Percentiles rank a stretch among this genome's conserved stretches.
These are phyloP conservation scores for Pipistrellus pipistrellus DNA, from an alignment of 2,797 vertebrate genomes.

Conservation along the genomic window DNA sequence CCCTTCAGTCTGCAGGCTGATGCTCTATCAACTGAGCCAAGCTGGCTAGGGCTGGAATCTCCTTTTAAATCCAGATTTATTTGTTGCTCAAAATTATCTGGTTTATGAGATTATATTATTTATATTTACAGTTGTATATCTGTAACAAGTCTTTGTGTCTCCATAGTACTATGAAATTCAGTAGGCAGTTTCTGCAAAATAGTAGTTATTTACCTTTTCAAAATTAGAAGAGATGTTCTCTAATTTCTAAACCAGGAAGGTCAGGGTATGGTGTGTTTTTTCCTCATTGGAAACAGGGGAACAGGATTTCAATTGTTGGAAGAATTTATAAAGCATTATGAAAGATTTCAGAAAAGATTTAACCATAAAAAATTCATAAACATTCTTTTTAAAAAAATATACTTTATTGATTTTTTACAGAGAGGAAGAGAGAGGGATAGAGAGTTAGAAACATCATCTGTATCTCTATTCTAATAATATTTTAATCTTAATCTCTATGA, in stretches of 20 bases:
- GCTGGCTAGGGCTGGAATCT: neutral
- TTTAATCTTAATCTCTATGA: constrained; percentile 2
- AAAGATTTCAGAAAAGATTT: constrained; percentile 47
- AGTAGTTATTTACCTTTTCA: constrained; percentile 11
- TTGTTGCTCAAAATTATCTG: constrained; percentile 53
- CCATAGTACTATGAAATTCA: neutral
- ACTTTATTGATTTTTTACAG: too few relatives aligned
- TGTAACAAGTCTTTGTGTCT: neutral
- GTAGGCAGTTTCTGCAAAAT: constrained; percentile 17
- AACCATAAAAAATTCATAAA: constrained; percentile 30
- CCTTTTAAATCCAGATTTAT: constrained; percentile 21
- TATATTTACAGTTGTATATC: constrained; percentile 2
- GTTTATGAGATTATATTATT: constrained; percentile 13
- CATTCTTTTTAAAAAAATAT: constrained; percentile 13
- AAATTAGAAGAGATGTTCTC: constrained; percentile 39
- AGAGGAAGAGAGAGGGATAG: too few relatives aligned
- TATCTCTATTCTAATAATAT: constrained; percentile 17
- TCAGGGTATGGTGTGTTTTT: neutral
- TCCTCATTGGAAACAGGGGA: neutral
- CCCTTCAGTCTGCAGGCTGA: too few relatives aligned
- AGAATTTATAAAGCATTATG: constrained; percentile 56
- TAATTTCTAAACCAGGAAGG: constrained; percentile 42
- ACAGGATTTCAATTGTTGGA: constrained; percentile 44
- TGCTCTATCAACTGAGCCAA: too few relatives aligned
- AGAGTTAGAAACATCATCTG: neutral